Evolutionary conservation across 1,140 invertebrate species (phyloP), one percentile per base, ranked within the genome.

Genomic region (Idris sp.): DNA sequence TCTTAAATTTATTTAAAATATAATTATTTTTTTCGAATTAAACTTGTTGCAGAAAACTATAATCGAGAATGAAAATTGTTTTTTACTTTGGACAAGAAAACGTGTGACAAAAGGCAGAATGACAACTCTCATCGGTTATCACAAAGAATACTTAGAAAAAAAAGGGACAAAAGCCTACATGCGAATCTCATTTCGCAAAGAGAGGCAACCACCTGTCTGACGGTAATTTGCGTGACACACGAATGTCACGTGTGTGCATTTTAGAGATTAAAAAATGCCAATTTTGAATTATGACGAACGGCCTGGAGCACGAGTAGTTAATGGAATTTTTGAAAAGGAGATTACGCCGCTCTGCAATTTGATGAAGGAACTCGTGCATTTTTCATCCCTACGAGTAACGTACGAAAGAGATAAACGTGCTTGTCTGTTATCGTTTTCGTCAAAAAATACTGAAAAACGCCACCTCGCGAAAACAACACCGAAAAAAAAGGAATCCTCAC

Each of bases 271-370:
- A 71, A 71, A 71, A 71, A 48, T 71, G 67, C 67, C 56, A 71
- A 71, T 71, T 71, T 71, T 71, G 56, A 71, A 71, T 71, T 71
- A 71, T 54, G 67, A 71, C 49, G 56, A 40, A 36, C 56, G 67
- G 40, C 30, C 67, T 41, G 48, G 49, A 40, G 49, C 38, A 5
- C 46, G 31, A 53, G 49, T 69, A 36, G 51, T 71, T 72, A 72
- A 72, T 72, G 56, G 56, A 72, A 72, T 72, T 72, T 72, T 72
- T 69, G 67, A 72, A 54, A 61, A 72, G 67, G 58, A 72, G 67
- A 72, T 72, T 72, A 72, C 43, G 25, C 26, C 33, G 41, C 56
- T 54, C 13, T 61, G 67, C 67, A 61, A 61, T 71, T 71, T 56
- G 56, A 71, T 61, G 67, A 71, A 61, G 56, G 56, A 61, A 71